Base-by-base conservation (phyloP, 2,888 invertebrate genomes). In the Lathronympha strigana region DNA sequence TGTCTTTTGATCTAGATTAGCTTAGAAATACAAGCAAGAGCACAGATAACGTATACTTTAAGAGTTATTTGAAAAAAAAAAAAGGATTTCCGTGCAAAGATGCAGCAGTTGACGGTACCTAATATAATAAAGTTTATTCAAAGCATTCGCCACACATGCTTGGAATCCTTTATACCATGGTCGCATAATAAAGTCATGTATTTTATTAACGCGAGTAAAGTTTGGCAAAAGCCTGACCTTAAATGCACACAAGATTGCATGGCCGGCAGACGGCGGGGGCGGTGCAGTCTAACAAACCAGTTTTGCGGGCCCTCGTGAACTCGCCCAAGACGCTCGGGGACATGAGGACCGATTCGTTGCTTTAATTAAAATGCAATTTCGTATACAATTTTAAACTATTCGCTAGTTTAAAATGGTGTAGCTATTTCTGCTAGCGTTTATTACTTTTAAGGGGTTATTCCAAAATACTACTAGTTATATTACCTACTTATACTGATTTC, bases 301-400 rank as follows among this genome's bases (percentile, higher is more conserved):
- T 90, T 88, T 25, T 86, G 84, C 81, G 77, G 82, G 81, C 81
- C 81, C 83, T 83, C 83, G 76, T 78, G 78, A 81, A 81, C 78
- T 80, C 79, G 80, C 81, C 79, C 76, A 73, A 74, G 73, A 72
- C 58, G 64, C 64, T 68, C 45, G 33, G 55, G 67, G 68, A 61
- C 55, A 61, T 60, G 72, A 75, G 74, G 76, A 74, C 78, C 80
- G 73, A 83, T 76, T 76, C 73, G 80, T 79, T 76, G 73, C 75
- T 76, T 74, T 74, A 40, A 40, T 66, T 53, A 60, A 28, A 54
- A 38, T 47, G 31, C 28, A 64, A 38, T 43, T 58, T 49, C n/a
- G 33, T 58, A 23, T 11, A 49, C 47, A 58, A 58, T 47, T 47
- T 36, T 33, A 58, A 58, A 33, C 31, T 43, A 43, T 31, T 57